These are phyloP conservation scores for Erebia aethiops DNA, from an alignment of 2,888 invertebrate species.

Conservation along the genomic window DNA sequence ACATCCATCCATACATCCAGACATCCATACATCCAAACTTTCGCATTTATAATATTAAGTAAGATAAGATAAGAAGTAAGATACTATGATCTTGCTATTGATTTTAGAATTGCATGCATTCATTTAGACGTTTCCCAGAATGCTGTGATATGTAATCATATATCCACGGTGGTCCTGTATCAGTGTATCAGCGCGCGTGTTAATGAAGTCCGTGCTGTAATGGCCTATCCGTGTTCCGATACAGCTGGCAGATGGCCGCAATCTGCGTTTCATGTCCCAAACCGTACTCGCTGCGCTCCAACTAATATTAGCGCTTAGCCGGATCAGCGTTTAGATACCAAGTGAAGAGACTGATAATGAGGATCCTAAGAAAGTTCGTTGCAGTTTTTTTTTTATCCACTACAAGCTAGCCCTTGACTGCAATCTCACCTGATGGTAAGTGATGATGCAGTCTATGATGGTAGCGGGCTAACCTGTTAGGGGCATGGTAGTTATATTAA, in stretches of 20 bases:
- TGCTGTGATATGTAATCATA: constrained; percentile 31
- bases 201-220: constrained; percentile 40
- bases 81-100: too few relatives aligned
- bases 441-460: too few relatives aligned
- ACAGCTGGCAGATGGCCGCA: constrained; percentile 36
- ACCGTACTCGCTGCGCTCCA: not conserved
- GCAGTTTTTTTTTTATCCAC: too few relatives aligned
- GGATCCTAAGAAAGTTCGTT: too few relatives aligned
- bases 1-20: too few relatives aligned
- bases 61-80: too few relatives aligned
- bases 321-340: not conserved
- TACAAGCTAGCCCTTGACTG: too few relatives aligned
- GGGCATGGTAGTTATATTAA: too few relatives aligned
- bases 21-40: too few relatives aligned
- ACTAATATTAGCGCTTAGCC: constrained; percentile 10
- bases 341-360: not conserved
- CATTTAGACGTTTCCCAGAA: not conserved
- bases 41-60: too few relatives aligned
- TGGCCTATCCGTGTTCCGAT: constrained; percentile 40
- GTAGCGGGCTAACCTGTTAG: too few relatives aligned
- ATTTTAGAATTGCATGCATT: not conserved
- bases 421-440: too few relatives aligned
- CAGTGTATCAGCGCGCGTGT: constrained; percentile 32
- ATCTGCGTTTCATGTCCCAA: constrained; percentile 23
- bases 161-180: constrained; percentile 37